Evolutionary conservation across 2,888 invertebrate species (phyloP), one percentile per base, ranked within the genome.

Genomic region (Phorcus lineatus): DNA sequence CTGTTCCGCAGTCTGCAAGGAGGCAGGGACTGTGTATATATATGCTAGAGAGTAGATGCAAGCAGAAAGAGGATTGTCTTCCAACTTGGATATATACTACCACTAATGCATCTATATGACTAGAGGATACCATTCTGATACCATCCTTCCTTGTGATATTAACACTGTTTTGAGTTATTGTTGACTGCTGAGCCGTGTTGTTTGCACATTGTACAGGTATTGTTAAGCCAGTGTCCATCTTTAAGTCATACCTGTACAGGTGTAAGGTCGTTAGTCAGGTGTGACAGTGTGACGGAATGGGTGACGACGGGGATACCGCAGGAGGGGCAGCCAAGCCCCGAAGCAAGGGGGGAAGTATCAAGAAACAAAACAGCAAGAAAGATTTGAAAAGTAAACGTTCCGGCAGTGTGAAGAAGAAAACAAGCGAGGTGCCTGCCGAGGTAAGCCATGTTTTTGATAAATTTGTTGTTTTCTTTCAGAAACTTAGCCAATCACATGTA

Each of bases 401-500:
- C 9, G 40, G 62, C 47, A 70, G 80, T 66, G 66, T 80, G 19
- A 75, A 57, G 36, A 62, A 75, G 17, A 75, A 36, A 19, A 24
- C 54, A 16, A 74, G 22, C 11, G 76, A 54, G 3, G 40, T 55
- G 54, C 17, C 31, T 28, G 54, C 36, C 13, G 54, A 55, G 76
- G 54, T 54, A 55, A 66, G 40, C 19, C 28, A 31, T n/a, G 22
- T 57, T 57, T 57, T 24, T 67, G 36, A 28, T 67, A 36, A 31
- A 3, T 67, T 6, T 67, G 31, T 67, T 67, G n/a, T 74, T 76
- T 81, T 77, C 79, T 88, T 88, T 81, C 88, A 92, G 92, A 86
- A 92, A 92, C 86, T 87, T 92, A 84, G 91, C 90, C 47, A 91
- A 91, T 82, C 92, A 96, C 91, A 94, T 97, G 82, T 97, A 96